Base-by-base conservation (phyloP, 2,797 vertebrate species). In the Myripristis jacobus region DNA sequence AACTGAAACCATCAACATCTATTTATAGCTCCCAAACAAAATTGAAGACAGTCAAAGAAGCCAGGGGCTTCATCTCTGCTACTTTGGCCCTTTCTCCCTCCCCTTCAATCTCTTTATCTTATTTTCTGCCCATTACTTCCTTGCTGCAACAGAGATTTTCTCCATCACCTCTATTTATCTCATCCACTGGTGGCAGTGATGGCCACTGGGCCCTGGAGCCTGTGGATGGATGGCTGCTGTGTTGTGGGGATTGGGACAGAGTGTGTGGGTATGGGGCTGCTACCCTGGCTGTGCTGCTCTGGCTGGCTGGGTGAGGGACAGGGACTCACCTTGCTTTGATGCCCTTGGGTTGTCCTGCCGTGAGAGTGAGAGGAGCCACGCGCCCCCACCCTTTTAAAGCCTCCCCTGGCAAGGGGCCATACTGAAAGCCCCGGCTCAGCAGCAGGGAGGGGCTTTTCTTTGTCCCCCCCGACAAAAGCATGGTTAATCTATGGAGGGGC, bases 321-420 rank as follows among this genome's bases (percentile, higher is more conserved):
- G 75, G 76, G 75, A 92, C 94, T 95, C 92, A 95, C 94, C 94
- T 94, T 83, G 88, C 85, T 92, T 82, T 82, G 94, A 88, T 92
- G 90, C 88, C 85, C 84, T 87, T 75, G 87, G 91, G 88, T 70
- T 80, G 92, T 94, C 91, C 93, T 94, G 92, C 81, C 75, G 88
- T 91, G 92, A 91, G 91, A 93, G 85, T 95, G 94, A 91, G 88
- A 88, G 74, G 82, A 87, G 76, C 82, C 82, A 89, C 83, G 86
- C 75, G 90, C 90, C 85, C 85, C 86, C 85, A 91, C 92, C 89
- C 92, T 96, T 97, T 95, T 96, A 96, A 96, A 97, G 95, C 94
- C 93, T 94, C 92, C 94, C 91, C 93, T 95, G 92, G 92, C 91
- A 94, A 88, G 90, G 73, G 92, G 88, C 93, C 92, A 92, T 74